Base-by-base conservation (phyloP, 1,140 invertebrate genomes). In the Teleopsis dalmanni region DNA sequence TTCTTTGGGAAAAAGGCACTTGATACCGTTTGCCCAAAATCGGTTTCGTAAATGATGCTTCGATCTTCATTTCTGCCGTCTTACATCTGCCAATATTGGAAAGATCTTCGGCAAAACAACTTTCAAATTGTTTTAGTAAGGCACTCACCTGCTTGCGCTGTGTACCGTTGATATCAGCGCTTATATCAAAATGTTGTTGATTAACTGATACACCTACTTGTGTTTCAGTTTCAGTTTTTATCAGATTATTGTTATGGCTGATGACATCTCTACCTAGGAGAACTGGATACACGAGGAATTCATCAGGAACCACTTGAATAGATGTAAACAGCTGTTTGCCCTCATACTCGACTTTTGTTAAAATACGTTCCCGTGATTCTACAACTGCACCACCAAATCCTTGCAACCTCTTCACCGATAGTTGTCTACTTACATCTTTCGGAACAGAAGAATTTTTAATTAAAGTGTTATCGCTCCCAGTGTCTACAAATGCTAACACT, bases 1-100 rank as follows among this genome's bases (percentile, higher is more conserved):
- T n/a, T n/a, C 48, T 41, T 40, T 58, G 47, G 5, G 21, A 18
- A 7, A 43, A 22, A 13, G 57, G 34, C 29, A 55, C 43, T 7
- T 49, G 34, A 41, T 54, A 58, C 8, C 48, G 54, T 23, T 52
- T 41, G 5, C 45, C 44, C 7, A 52, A 25, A 27, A 57, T 55
- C 25, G 57, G 57, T 21, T 22, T 16, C 6, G 50, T 18, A 13
- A 34, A 25, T 14, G 19, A 29, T 53, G 25, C 52, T 26, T 52
- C 18, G 26, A 48, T 38, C 14, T 27, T 25, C 47, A 41, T 29
- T 13, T 21, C 10, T 11, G 35, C 18, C 7, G n/a, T 41, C 37
- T 40, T 41, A 18, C 47, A 48, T 21, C 47, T 13, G n/a, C 31
- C 33, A 11, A 47, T 22, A 18, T 25, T 18, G 4, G 31, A 36